These are phyloP conservation scores for Capitella teleta DNA, from an alignment of 1,140 invertebrate species.

Conservation along the genomic window DNA sequence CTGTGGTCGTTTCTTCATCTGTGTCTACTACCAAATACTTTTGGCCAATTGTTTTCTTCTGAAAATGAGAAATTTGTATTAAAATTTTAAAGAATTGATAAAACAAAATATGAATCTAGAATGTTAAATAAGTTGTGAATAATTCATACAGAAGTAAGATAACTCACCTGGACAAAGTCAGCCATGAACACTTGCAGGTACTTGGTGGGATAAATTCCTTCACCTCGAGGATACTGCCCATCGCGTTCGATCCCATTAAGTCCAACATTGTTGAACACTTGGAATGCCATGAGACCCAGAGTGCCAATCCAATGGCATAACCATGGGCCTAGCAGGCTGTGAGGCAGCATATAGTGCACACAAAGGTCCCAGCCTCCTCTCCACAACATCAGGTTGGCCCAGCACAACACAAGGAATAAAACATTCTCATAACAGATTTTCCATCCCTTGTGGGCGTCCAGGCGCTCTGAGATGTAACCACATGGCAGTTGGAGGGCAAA, in stretches of 20 bases:
- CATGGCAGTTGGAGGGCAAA: neutral
- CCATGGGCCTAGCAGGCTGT: conserved; percentile 4
- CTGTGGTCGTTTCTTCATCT: too few relatives aligned
- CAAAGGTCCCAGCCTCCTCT: conserved; percentile 11
- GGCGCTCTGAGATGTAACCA: neutral
- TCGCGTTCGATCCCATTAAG: conserved; percentile 12
- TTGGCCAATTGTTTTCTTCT: too few relatives aligned
- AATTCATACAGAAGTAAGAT: too few relatives aligned
- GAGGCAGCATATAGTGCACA: conserved; percentile 7
- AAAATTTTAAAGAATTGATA: too few relatives aligned
- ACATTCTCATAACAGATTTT: conserved; percentile 8
- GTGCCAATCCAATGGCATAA: conserved; percentile 9
- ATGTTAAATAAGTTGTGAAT: too few relatives aligned
- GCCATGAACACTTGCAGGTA: conserved; percentile 3
- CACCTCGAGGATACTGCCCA: conserved; percentile 6
- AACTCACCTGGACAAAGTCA: neutral
- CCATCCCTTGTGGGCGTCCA: neutral
- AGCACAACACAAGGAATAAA: conserved; percentile 9
- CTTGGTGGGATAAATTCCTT: conserved; percentile 7
- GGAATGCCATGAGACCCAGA: conserved; percentile 7
- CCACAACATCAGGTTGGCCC: conserved; percentile 13
- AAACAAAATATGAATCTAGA: too few relatives aligned
- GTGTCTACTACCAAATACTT: too few relatives aligned
- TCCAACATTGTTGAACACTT: conserved; percentile 12
- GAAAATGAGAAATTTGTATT: too few relatives aligned